These are phyloP conservation scores for Ariolimax columbianus DNA, from an alignment of 2,888 invertebrate genomes.

Conservation along the genomic window DNA sequence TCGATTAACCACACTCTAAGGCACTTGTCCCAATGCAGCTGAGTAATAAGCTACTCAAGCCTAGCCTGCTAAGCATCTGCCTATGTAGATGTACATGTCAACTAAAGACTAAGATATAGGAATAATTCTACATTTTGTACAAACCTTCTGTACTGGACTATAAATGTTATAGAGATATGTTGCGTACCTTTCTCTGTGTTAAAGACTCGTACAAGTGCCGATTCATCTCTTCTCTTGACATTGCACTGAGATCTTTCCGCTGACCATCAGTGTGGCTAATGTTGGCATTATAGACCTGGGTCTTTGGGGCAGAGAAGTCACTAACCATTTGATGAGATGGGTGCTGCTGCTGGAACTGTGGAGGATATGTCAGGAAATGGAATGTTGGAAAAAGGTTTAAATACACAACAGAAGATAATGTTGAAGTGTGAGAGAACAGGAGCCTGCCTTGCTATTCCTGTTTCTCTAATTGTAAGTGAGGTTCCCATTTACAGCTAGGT, in stretches of 20 bases:
- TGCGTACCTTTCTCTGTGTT: slow-evolving; percentile 50
- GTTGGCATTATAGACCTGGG: slow-evolving; percentile 38
- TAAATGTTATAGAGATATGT: not conserved
- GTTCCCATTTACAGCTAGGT: no score
- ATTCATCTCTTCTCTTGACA: slow-evolving; percentile 55
- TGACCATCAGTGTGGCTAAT: slow-evolving; percentile 14
- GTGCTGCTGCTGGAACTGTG: not conserved
- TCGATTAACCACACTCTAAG: no score
- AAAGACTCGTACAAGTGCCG: slow-evolving; percentile 57
- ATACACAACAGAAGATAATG: not conserved
- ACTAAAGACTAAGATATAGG: no score
- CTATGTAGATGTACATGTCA: no score
- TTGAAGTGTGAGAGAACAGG: no score
- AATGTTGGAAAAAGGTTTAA: not conserved
- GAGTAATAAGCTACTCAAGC: no score
- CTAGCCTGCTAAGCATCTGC: no score
- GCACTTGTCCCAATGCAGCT: no score
- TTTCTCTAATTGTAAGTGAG: no score
- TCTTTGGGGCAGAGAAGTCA: slow-evolving; percentile 42
- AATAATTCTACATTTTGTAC: no score
- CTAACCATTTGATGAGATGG: slow-evolving; percentile 37
- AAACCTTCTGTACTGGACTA: not conserved
- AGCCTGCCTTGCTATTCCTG: no score
- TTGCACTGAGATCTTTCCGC: slow-evolving; percentile 49
- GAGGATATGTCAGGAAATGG: not conserved